Conservation (phyloP, 1,140 invertebrate genomes). For the Habropoda laboriosa region DNA sequence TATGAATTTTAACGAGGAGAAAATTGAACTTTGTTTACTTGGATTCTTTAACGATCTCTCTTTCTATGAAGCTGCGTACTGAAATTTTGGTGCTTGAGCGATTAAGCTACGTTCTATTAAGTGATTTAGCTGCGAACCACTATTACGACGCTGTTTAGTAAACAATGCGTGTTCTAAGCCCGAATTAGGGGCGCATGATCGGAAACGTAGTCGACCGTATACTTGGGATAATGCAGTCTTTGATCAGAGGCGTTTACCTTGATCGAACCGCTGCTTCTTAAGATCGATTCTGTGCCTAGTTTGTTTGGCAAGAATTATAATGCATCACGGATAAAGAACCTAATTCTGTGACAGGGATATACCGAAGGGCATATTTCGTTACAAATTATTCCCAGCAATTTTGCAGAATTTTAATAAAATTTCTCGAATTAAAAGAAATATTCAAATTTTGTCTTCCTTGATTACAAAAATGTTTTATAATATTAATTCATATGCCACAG, state of each 20-base stretch:
- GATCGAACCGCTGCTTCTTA: background rate
- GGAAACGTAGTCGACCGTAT: conserved; percentile 19
- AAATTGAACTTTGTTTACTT: too few species aligned
- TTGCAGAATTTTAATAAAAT: too few species aligned
- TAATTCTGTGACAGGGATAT: background rate
- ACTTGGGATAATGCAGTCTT: conserved; percentile 31
- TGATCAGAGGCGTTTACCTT: conserved; percentile 37
- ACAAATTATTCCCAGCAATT: background rate
- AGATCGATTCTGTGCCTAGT: background rate
- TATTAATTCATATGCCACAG: too few species aligned
- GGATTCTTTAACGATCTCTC: too few species aligned
- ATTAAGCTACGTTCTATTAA: background rate
- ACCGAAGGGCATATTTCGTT: background rate
- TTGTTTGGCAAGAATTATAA: background rate
- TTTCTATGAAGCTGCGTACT: too few species aligned
- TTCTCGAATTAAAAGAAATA: too few species aligned
- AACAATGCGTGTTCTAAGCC: background rate
- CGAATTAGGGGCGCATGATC: conserved; percentile 18
- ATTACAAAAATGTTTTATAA: too few species aligned
- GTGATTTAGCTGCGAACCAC: background rate
- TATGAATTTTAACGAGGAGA: too few species aligned
- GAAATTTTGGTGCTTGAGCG: background rate
- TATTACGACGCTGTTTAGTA: background rate
- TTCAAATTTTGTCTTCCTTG: too few species aligned
- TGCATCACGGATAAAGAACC: background rate